Conservation (phyloP, 1,140 invertebrate species). For the Mactra quadrangularis region DNA sequence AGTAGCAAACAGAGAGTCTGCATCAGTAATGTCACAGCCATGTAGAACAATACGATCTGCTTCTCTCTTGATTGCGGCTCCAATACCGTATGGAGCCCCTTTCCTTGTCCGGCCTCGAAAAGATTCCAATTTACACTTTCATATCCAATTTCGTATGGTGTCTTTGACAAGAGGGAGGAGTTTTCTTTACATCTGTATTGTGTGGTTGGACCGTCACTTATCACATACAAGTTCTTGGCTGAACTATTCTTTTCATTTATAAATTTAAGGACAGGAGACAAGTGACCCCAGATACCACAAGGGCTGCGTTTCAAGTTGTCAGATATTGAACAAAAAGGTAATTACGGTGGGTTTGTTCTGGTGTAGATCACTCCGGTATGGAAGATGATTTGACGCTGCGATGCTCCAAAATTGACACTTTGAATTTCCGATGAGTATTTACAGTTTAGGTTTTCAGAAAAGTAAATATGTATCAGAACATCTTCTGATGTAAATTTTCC, state of each 20-base stretch:
- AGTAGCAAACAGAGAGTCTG: too few species aligned
- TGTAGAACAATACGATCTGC: neutral
- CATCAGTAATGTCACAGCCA: neutral
- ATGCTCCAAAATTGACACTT: slow-evolving; percentile 64
- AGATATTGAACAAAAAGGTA: slow-evolving; percentile 58
- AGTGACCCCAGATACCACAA: slow-evolving; percentile 62
- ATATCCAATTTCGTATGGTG: slow-evolving; percentile 47
- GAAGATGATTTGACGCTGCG: slow-evolving; percentile 52
- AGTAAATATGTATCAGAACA: too few species aligned
- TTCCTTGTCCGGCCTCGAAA: too few species aligned
- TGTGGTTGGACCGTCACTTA: slow-evolving; percentile 66
- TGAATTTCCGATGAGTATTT: slow-evolving; percentile 53
- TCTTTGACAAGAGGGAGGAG: slow-evolving; percentile 62
- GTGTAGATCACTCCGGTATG: slow-evolving; percentile 55
- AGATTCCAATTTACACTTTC: too few species aligned
- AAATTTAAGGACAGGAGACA: slow-evolving; percentile 65
- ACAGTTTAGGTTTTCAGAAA: slow-evolving; percentile 17
- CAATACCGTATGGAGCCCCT: too few species aligned
- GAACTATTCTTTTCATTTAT: slow-evolving; percentile 33
- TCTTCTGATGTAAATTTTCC: too few species aligned
- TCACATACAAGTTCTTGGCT: slow-evolving; percentile 62
- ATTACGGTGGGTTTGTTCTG: neutral
- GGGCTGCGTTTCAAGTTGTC: slow-evolving; percentile 62
- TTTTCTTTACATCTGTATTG: slow-evolving; percentile 68
- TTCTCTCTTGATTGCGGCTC: neutral